These are phyloP conservation scores for Etheostoma perlongum DNA, from an alignment of 2,797 vertebrate species.

Conservation along the genomic window DNA sequence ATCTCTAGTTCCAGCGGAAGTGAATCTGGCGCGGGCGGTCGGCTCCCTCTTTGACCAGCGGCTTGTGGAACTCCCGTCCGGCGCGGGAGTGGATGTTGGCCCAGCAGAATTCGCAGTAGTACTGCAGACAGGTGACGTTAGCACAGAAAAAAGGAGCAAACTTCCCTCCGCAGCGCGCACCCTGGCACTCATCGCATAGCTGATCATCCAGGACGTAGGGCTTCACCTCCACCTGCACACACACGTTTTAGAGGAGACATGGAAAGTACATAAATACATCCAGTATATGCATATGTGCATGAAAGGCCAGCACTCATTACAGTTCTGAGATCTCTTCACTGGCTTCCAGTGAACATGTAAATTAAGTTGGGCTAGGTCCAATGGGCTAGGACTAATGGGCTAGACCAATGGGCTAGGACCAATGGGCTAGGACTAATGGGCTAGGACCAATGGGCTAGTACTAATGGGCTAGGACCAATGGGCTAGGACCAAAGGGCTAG, in stretches of 20 bases:
- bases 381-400: too few relatives aligned
- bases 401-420: too few relatives aligned
- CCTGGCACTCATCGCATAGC: constrained; percentile 99
- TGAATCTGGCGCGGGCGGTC: constrained; percentile 98
- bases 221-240: constrained; percentile 96
- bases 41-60: constrained; percentile 98
- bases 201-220: constrained; percentile 98
- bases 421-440: too few relatives aligned
- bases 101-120: constrained; percentile 99
- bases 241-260: neutral
- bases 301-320: neutral
- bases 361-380: too few relatives aligned
- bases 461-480: too few relatives aligned
- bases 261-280: neutral
- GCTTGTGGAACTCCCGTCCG: constrained; percentile 99
- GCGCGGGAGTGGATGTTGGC: constrained; percentile 98
- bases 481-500: too few relatives aligned
- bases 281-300: neutral
- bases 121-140: constrained; percentile 99
- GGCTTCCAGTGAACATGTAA: too few relatives aligned
- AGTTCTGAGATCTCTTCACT: too few relatives aligned
- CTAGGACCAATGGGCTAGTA: too few relatives aligned
- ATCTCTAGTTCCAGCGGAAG: constrained; percentile 97
- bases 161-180: constrained; percentile 95
- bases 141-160: constrained; percentile 99